Evolutionary conservation across 2,888 invertebrate genomes (phyloP), one percentile per base, ranked within the genome.

Genomic region (Leptinotarsa peninsularis): DNA sequence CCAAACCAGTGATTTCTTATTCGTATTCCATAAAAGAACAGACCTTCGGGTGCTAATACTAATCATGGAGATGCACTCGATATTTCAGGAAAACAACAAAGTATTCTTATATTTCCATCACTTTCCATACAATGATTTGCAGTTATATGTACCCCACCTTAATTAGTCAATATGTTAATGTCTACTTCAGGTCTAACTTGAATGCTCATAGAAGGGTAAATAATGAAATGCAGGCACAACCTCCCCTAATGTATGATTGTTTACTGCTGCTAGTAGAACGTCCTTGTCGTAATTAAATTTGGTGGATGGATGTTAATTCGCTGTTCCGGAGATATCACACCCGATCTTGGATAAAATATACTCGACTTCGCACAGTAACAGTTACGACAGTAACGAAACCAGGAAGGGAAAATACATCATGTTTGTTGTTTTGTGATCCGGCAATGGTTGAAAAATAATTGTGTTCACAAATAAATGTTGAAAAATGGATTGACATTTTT

Each of bases 241-340:
- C 10, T n/a, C 58, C 58, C 15, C 7, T 23, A 4, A 4, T 58
- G n/a, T 33, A 33, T 18, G 60, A 72, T 75, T 72, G 63, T 72
- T 75, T 72, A 72, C 75, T 49, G 72, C 33, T 68, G 68, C n/a
- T n/a, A n/a, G 33, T 52, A 33, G 49, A 72, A 50, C 72, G 72
- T 75, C 68, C 21, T 69, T 52, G 71, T n/a, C 17, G 49, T 75
- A 75, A 75, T 75, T 75, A 72, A 75, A 72, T 75, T 75, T 63
- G 43, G 43, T 43, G 43, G 63, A n/a, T n/a, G 63, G 43, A 43
- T 63, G 63, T 27, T 43, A 63, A 63, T 43, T 43, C 43, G 33
- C n/a, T 13, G n/a, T 63, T 63, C n/a, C 4, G 63, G n/a, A 43
- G 43, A 5, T 63, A 63, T 21, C 21, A 58, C 21, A 13, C 58